Percentiles rank a stretch among this genome's conserved stretches.
These are phyloP conservation scores for Pollicipes pollicipes DNA, from an alignment of 1,140 invertebrate species.

Conservation along the genomic window DNA sequence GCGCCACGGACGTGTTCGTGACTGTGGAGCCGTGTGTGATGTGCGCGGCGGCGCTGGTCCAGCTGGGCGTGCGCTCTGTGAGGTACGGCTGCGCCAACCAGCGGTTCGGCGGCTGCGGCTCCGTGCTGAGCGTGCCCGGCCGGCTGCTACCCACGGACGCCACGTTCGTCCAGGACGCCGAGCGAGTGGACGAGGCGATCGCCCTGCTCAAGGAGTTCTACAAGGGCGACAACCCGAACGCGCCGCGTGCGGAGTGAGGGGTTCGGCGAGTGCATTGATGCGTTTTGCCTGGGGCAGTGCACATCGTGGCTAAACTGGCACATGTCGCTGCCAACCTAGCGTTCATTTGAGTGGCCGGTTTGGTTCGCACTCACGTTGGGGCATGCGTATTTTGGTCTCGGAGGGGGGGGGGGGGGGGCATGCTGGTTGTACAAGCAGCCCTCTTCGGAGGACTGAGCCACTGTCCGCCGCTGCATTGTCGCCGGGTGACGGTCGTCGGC, in stretches of 20 bases:
- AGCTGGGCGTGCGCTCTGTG: constrained; percentile 52
- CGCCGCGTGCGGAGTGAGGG: constrained; percentile 50
- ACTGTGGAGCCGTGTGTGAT: constrained; percentile 98
- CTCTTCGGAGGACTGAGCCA: too few relatives aligned
- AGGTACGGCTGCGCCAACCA: constrained; percentile 89
- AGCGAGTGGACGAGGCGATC: constrained; percentile 62
- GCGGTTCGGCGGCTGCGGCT: constrained; percentile 84
- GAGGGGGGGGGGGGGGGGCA: too few relatives aligned
- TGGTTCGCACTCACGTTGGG: too few relatives aligned
- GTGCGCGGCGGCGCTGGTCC: constrained; percentile 78
- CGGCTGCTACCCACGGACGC: constrained; percentile 28
- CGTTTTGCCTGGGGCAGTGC: too few relatives aligned
- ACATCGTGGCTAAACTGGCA: too few relatives aligned
- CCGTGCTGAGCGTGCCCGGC: constrained; percentile 57
- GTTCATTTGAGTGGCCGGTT: too few relatives aligned
- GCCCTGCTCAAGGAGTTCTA: constrained; percentile 81
- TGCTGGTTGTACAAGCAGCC: too few relatives aligned
- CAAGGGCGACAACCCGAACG: constrained; percentile 81
- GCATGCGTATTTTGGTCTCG: too few relatives aligned
- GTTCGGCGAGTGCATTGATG: too few relatives aligned
- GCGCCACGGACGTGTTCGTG: constrained; percentile 41
- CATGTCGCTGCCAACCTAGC: too few relatives aligned
- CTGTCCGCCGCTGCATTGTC: too few relatives aligned
- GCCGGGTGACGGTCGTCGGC: too few relatives aligned
- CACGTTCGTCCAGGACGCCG: constrained; percentile 27